These are phyloP conservation scores for Gandaritis pyraliata DNA, from an alignment of 2,888 invertebrate genomes.

Conservation along the genomic window DNA sequence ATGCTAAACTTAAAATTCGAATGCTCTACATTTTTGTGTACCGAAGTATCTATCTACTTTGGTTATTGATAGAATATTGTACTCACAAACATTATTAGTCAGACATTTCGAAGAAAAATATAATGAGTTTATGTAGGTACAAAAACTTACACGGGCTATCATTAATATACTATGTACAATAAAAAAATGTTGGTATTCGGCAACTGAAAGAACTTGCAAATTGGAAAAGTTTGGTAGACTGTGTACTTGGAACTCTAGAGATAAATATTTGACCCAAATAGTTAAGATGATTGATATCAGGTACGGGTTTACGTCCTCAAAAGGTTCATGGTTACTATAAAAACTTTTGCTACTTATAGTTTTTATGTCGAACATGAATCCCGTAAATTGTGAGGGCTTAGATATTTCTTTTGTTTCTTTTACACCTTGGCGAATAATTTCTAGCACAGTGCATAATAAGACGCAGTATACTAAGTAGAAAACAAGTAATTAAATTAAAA, in stretches of 20 bases:
- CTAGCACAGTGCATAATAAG: too few species aligned
- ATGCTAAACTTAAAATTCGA: slow-evolving; percentile 15
- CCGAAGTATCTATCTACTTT: too few species aligned
- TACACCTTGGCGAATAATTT: too few species aligned
- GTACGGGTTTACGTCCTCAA: not conserved
- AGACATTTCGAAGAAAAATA: too few species aligned
- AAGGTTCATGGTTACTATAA: slow-evolving; percentile 6
- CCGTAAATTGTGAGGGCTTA: not conserved
- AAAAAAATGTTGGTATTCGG: slow-evolving; percentile 9
- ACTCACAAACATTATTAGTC: too few species aligned
- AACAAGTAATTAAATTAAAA: too few species aligned
- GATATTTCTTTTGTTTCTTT: not conserved
- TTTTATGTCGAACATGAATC: not conserved
- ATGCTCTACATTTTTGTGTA: too few species aligned
- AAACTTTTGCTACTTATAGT: slow-evolving; percentile 1
- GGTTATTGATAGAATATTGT: too few species aligned
- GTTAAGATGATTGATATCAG: slow-evolving; percentile 21
- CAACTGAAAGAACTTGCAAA: slow-evolving; percentile 18
- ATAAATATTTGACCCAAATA: slow-evolving; percentile 17
- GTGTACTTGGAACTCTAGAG: slow-evolving; percentile 10
- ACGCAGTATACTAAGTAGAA: too few species aligned
- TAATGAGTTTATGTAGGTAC: not conserved
- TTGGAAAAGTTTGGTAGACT: slow-evolving; percentile 24
- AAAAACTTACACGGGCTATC: not conserved
- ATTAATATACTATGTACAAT: not conserved